Evolutionary conservation across 2,888 invertebrate genomes (phyloP).

Genomic region (Amphipoea lucens): DNA sequence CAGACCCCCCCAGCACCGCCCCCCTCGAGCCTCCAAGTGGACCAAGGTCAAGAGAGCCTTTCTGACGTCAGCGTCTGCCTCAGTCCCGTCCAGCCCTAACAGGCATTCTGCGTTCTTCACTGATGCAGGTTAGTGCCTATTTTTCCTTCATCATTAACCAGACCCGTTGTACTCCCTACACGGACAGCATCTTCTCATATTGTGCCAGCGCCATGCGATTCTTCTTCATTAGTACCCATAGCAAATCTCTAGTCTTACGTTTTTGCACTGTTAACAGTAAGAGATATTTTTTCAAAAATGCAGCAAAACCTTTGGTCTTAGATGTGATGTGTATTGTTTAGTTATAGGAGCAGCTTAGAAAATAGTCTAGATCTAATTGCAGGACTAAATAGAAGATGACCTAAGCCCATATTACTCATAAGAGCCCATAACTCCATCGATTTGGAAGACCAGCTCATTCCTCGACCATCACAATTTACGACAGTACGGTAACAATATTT

Average conservation of each 20-base stretch:
- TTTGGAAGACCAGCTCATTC: slow-evolving; percentile 25
- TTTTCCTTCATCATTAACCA: neutral
- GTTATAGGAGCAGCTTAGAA: neutral
- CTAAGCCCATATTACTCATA: neutral
- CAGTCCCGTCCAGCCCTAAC: slow-evolving; percentile 93
- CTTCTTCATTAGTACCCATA: no score
- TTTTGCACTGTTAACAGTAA: neutral
- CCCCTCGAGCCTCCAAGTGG: slow-evolving; percentile 92
- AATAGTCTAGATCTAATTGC: no score
- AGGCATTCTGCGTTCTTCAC: slow-evolving; percentile 92
- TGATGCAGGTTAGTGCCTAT: slow-evolving; percentile 90
- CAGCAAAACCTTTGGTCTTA: neutral
- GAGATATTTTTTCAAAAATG: neutral
- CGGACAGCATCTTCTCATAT: neutral
- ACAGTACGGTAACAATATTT: slow-evolving; percentile 38
- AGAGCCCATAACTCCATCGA: neutral
- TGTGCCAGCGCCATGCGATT: neutral
- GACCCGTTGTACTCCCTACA: neutral
- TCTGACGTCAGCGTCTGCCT: slow-evolving; percentile 90
- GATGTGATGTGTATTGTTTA: neutral
- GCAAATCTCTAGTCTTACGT: neutral
- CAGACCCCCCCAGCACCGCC: slow-evolving; percentile 87
- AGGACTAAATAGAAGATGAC: neutral
- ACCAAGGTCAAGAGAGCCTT: slow-evolving; percentile 93
- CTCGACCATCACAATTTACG: slow-evolving; percentile 27